Conservation (phyloP, 2,113 vertebrate genomes). For the cattle (Bos taurus) region DNA sequence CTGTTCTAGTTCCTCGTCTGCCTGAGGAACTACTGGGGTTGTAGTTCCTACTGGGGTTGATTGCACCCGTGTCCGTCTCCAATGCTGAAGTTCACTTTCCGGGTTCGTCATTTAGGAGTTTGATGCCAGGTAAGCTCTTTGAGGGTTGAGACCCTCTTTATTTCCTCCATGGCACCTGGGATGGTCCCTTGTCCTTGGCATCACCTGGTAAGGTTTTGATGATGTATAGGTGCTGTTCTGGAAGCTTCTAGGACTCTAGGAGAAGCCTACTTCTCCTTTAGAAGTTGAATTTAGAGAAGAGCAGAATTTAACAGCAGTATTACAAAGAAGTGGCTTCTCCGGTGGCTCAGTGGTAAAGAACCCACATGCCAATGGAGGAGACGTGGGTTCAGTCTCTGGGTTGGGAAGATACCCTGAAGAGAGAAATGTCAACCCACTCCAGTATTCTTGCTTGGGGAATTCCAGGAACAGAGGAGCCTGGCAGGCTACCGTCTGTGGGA, state of each 20-base stretch:
- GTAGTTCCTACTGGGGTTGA: neutral
- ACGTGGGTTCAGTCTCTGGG: neutral
- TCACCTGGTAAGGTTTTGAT: neutral
- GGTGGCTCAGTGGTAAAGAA: neutral
- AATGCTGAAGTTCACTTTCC: neutral
- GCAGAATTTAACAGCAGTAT: neutral
- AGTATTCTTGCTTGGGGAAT: neutral
- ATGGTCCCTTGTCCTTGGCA: neutral
- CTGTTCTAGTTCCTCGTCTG: neutral
- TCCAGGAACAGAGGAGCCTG: neutral
- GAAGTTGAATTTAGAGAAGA: neutral
- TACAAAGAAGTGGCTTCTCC: neutral
- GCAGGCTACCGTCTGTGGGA: rapidly evolving
- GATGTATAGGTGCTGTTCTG: neutral
- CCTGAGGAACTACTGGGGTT: too few relatives aligned
- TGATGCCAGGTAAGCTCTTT: neutral
- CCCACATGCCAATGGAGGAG: neutral
- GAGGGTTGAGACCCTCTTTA: neutral
- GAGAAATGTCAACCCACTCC: neutral
- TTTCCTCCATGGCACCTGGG: neutral
- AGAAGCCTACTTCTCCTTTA: neutral
- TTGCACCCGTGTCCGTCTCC: rapidly evolving
- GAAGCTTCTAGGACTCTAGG: neutral
- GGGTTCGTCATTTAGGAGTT: neutral
- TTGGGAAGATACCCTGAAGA: neutral